Conservation (phyloP, 2,113 vertebrate species). For the Macheiramphus alcinus region DNA sequence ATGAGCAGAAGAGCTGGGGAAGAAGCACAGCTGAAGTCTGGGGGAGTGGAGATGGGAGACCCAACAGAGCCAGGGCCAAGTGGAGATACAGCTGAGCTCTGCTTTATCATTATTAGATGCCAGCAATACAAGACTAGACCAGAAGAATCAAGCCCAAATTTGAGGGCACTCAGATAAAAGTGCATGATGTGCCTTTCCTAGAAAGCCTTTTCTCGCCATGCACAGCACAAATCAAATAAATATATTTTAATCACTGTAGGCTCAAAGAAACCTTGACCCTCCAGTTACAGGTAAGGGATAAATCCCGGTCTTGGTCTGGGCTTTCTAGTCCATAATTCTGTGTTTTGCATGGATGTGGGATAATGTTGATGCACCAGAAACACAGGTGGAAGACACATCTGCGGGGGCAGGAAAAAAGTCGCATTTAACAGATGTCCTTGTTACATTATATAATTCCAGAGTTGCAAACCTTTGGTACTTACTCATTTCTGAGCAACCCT, state of each 20-base stretch:
- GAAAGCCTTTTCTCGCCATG: neutral
- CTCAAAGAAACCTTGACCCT: neutral
- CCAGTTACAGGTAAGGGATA: neutral
- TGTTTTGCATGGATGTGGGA: neutral
- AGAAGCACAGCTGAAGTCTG: neutral
- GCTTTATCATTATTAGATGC: neutral
- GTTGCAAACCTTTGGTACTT: neutral
- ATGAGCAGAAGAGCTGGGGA: neutral
- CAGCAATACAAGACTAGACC: neutral
- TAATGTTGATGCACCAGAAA: neutral
- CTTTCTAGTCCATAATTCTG: neutral
- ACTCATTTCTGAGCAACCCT: neutral
- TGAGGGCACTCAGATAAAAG: neutral
- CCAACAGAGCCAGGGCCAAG: rapidly evolving
- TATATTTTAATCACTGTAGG: neutral
- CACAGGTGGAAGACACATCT: neutral
- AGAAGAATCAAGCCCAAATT: neutral
- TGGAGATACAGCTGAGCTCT: neutral
- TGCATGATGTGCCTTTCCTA: neutral
- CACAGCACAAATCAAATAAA: neutral
- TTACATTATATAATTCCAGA: neutral
- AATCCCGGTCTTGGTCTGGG: neutral
- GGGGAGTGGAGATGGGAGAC: neutral
- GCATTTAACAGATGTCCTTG: neutral
- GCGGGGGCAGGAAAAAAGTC: neutral